Conservation (phyloP, 2,113 vertebrate species). For the Regulus satrapa region DNA sequence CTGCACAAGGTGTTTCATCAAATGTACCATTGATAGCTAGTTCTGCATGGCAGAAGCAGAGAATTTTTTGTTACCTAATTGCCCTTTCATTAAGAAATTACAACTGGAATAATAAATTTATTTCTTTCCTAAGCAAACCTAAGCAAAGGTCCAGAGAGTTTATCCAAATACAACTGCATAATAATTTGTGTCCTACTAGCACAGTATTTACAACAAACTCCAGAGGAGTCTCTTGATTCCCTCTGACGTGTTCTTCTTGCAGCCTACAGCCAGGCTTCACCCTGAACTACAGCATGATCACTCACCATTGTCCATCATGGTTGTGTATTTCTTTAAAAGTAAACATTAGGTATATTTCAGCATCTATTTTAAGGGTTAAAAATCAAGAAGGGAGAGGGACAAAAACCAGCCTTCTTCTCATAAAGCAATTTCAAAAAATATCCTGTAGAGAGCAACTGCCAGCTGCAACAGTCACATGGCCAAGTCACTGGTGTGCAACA, state of each 20-base stretch:
- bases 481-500: neutral
- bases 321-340: neutral
- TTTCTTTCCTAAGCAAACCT: neutral
- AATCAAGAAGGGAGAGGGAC: neutral
- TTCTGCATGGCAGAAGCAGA: neutral
- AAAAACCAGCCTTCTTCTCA: fast-evolving
- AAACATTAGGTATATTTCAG: neutral
- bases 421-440: neutral
- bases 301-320: neutral
- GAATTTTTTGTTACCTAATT: neutral
- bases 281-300: neutral
- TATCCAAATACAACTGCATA: neutral
- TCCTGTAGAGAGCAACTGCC: neutral
- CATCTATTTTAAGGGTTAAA: neutral
- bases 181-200: neutral
- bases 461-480: fast-evolving
- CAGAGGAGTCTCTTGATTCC: neutral
- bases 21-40: neutral
- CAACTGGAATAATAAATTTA: neutral
- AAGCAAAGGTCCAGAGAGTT: neutral
- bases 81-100: neutral
- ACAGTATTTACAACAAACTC: neutral
- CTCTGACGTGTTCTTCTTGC: neutral
- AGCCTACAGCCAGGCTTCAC: neutral
- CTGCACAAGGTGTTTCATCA: neutral